Evolutionary conservation across 2,113 vertebrate species (phyloP).

Genomic region (Penelope pileata): DNA sequence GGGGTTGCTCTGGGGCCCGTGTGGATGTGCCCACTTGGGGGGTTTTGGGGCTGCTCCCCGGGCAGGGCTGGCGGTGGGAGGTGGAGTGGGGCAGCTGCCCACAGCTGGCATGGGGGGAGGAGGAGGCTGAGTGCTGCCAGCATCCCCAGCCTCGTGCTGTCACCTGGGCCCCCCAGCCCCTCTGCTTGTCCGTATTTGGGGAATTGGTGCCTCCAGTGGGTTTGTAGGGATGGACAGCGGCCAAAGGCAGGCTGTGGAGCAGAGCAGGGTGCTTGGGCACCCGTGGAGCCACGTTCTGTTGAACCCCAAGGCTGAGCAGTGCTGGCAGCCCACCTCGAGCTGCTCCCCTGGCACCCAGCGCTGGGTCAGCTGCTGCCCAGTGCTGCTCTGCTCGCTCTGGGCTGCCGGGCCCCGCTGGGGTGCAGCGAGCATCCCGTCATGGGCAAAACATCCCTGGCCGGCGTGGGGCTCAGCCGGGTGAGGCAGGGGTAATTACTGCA

Average conservation of each 20-base stretch:
- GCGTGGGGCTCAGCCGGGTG: background rate
- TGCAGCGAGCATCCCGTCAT: slow-evolving; percentile 35
- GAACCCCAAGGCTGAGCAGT: too few relatives aligned
- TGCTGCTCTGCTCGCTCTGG: background rate
- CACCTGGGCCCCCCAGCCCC: fast-evolving
- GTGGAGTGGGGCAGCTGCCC: background rate
- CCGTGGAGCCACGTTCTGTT: fast-evolving
- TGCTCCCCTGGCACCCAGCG: too few relatives aligned
- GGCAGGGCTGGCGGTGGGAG: background rate
- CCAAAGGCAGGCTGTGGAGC: background rate
- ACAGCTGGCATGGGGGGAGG: background rate
- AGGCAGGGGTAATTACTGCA: background rate
- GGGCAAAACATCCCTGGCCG: slow-evolving; percentile 25
- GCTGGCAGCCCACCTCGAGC: too few relatives aligned
- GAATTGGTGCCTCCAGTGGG: too few relatives aligned
- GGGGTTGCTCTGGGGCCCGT: fast-evolving
- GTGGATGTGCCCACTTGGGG: fast-evolving
- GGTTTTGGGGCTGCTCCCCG: background rate
- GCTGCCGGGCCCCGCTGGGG: background rate
- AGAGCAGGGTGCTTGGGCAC: fast-evolving
- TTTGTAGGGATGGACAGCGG: fast-evolving
- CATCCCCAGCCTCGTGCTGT: fast-evolving
- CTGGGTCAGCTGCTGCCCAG: too few relatives aligned
- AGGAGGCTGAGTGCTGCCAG: background rate
- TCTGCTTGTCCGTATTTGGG: background rate